Evolutionary conservation across 2,113 vertebrate species (phyloP).

Genomic region (Ariopsis seemanni): DNA sequence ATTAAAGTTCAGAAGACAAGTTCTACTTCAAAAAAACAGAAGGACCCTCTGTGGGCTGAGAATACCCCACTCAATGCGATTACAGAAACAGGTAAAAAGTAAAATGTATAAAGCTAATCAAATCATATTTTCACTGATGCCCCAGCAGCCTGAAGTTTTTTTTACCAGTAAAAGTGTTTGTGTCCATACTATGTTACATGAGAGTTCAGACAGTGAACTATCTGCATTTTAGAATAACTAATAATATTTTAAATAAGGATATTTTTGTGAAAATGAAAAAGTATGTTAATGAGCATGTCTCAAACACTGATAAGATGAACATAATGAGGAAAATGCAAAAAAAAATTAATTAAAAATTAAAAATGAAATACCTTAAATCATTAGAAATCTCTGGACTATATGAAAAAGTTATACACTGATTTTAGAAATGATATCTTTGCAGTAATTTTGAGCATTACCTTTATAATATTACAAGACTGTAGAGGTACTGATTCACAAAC

Average conservation of each 20-base stretch:
- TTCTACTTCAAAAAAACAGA: slow-evolving; percentile 44
- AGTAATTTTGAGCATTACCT: neutral
- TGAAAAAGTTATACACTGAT: neutral
- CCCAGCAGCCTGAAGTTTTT: neutral
- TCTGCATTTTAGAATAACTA: neutral
- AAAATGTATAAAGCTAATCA: neutral
- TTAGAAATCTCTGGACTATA: neutral
- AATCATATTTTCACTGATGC: neutral
- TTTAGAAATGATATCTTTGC: neutral
- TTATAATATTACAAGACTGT: neutral
- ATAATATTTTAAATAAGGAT: neutral
- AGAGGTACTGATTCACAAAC: neutral
- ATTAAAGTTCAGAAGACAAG: slow-evolving; percentile 39
- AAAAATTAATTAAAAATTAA: neutral
- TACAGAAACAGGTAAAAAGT: neutral
- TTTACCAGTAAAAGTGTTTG: neutral
- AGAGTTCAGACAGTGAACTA: neutral
- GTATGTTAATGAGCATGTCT: neutral
- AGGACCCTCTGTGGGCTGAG: slow-evolving; percentile 63
- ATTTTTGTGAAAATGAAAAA: neutral
- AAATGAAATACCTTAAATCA: neutral
- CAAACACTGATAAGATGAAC: neutral
- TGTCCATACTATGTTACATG: neutral
- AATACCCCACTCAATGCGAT: slow-evolving; percentile 39
- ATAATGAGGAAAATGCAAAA: neutral